Percentiles rank a stretch among this genome's conserved stretches.
These are phyloP conservation scores for Papilio gigon DNA, from an alignment of 2,888 invertebrate species.

Conservation along the genomic window DNA sequence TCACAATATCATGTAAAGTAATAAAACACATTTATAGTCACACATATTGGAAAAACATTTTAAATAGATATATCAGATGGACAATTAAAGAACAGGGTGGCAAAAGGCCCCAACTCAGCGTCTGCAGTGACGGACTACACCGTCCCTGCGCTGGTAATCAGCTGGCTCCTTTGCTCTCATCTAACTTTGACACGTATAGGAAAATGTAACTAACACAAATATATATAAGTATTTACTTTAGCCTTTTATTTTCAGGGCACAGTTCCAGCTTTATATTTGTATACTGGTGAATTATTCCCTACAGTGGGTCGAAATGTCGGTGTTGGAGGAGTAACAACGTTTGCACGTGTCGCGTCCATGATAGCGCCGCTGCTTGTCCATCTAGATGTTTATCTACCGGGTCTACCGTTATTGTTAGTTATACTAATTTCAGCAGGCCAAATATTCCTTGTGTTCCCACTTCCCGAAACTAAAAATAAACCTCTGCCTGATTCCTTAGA, in stretches of 20 bases:
- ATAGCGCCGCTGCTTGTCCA: slow-evolving; percentile 71
- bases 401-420: slow-evolving; percentile 65
- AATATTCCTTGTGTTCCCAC: slow-evolving; percentile 63
- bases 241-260: slow-evolving; percentile 72
- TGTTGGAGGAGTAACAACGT: slow-evolving; percentile 88
- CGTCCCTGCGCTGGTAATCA: too few relatives aligned
- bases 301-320: slow-evolving; percentile 90
- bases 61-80: too few relatives aligned
- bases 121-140: too few relatives aligned
- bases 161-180: too few relatives aligned
- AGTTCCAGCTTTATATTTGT: slow-evolving; percentile 85
- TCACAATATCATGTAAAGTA: too few relatives aligned
- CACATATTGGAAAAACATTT: too few relatives aligned
- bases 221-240: too few relatives aligned
- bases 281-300: slow-evolving; percentile 90
- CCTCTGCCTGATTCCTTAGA: slow-evolving; percentile 80
- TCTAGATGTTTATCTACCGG: slow-evolving; percentile 56
- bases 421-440: slow-evolving; percentile 61
- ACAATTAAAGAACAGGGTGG: too few relatives aligned
- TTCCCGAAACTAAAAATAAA: slow-evolving; percentile 75
- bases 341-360: slow-evolving; percentile 90
- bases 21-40: too few relatives aligned
- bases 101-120: too few relatives aligned
- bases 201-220: too few relatives aligned
- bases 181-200: too few relatives aligned